Conservation (phyloP, 2,888 invertebrate genomes). For the Melolontha melolontha region DNA sequence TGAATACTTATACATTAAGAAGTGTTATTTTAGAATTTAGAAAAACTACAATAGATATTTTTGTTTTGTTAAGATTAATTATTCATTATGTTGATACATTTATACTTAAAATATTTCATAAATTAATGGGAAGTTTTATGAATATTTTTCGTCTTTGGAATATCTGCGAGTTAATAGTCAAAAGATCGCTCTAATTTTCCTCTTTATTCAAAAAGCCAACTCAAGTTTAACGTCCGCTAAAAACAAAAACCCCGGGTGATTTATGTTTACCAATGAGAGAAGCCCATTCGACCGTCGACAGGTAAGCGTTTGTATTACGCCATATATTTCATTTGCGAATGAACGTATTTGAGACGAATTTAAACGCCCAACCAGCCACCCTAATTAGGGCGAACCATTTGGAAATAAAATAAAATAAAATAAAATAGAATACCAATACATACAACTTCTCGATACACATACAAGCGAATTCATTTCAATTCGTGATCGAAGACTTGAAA, state of each 20-base stretch:
- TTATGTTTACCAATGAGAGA: constrained; percentile 42
- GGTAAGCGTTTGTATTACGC: constrained; percentile 42
- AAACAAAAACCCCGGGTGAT: constrained; percentile 44
- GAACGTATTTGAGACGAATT: constrained; percentile 28
- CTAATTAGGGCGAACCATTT: constrained; percentile 33
- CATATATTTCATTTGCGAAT: constrained; percentile 44
- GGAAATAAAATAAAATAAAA: constrained; percentile 25
- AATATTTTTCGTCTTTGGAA: neutral
- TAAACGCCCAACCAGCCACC: constrained; percentile 25
- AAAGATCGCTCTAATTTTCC: constrained; percentile 41
- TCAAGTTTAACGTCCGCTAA: constrained; percentile 37
- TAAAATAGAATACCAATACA: constrained; percentile 3
- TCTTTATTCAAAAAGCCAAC: constrained; percentile 42
- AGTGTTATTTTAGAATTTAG: too few relatives aligned
- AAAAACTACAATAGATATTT: too few relatives aligned
- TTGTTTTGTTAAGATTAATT: too few relatives aligned
- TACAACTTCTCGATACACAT: neutral
- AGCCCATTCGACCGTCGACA: constrained; percentile 40
- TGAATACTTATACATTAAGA: too few relatives aligned
- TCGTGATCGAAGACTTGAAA: neutral
- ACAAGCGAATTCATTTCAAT: neutral
- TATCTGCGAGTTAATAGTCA: constrained; percentile 35
- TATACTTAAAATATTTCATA: too few relatives aligned
- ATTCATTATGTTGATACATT: too few relatives aligned
- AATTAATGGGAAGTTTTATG: neutral